Conservation (phyloP, 2,113 vertebrate genomes). For the Xiphophorus hellerii region DNA sequence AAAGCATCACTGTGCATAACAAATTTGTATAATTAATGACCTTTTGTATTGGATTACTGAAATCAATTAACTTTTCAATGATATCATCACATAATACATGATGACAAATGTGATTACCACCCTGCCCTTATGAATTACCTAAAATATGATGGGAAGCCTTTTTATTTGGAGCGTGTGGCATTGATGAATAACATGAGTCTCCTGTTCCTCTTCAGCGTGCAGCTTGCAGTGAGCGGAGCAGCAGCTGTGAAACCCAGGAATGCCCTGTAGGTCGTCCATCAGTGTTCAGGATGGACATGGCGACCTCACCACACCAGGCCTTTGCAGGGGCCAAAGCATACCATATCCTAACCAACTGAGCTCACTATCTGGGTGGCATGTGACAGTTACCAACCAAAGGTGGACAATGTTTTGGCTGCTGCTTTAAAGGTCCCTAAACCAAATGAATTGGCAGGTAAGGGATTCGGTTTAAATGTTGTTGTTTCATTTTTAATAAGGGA, state of each 20-base stretch:
- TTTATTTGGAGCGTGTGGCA: background rate
- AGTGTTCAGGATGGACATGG: slow-evolving; percentile 15
- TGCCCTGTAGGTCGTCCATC: slow-evolving; percentile 13
- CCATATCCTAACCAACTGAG: slow-evolving; percentile 34
- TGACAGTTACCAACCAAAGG: slow-evolving; percentile 24
- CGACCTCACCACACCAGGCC: slow-evolving; percentile 39
- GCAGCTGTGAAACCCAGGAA: slow-evolving; percentile 20
- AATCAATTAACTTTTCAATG: background rate
- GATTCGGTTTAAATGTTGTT: background rate
- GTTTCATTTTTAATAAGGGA: slow-evolving; percentile 22
- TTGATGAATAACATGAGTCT: slow-evolving; percentile 6
- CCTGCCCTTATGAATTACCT: background rate
- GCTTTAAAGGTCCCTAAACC: slow-evolving; percentile 33
- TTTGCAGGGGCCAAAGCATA: slow-evolving; percentile 33
- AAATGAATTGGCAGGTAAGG: slow-evolving; percentile 34
- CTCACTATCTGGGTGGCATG: slow-evolving; percentile 39
- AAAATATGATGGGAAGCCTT: background rate
- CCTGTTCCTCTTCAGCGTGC: slow-evolving; percentile 70
- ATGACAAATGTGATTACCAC: background rate
- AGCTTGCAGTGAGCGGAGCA: slow-evolving; percentile 73
- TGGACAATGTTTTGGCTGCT: slow-evolving; percentile 36
- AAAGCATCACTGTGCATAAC: too few species aligned
- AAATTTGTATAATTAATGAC: too few species aligned
- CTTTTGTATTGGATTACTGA: too few species aligned
- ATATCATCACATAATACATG: background rate